Evolutionary conservation across 2,888 invertebrate species (phyloP), one percentile per base, ranked within the genome.

Genomic region (Lydus trimaculatus): DNA sequence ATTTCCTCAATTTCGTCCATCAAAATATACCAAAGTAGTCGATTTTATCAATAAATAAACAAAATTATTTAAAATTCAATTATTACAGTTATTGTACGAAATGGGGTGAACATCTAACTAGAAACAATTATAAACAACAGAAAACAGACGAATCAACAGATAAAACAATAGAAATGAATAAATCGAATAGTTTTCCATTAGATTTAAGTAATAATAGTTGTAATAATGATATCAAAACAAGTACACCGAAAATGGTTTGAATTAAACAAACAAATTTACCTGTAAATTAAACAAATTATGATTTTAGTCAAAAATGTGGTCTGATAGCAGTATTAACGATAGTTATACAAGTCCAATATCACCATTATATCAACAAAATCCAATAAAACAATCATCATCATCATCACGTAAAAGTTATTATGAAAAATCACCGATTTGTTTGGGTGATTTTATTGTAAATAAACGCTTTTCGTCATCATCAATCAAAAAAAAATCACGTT

Each of bases 1-100:
- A 81, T 74, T 83, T 85, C 70, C 72, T 85, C 4, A 84, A 85
- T 76, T 82, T 78, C 71, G 73, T 85, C 20, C 84, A 84, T 69
- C 83, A 83, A 61, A 78, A 81, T 61, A 78, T 80, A 25, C 74
- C 75, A 33, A 74, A 78, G 84, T 84, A 79, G 8, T 6, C 4
- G 13, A 36, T 15, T 48, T 9, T n/a, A n/a, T n/a, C 4, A n/a
- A 11, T 20, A 9, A 8, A 20, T 20, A 20, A 2, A n/a, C 3
- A 3, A 36, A 39, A 39, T 48, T 48, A 9, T 20, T 20, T 20
- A 9, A 8, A 8, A 0, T 7, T 1, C 9, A 17, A 1, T 11
- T 9, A 52, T 52, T 52, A 13, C 25, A 52, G 52, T 23, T 52
- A 23, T 52, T 52, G 52, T 52, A 4, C 52, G 52, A 52, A 25